These are phyloP conservation scores for Porites lutea DNA, from an alignment of 64 coral and sea anemone species.

Conservation along the genomic window DNA sequence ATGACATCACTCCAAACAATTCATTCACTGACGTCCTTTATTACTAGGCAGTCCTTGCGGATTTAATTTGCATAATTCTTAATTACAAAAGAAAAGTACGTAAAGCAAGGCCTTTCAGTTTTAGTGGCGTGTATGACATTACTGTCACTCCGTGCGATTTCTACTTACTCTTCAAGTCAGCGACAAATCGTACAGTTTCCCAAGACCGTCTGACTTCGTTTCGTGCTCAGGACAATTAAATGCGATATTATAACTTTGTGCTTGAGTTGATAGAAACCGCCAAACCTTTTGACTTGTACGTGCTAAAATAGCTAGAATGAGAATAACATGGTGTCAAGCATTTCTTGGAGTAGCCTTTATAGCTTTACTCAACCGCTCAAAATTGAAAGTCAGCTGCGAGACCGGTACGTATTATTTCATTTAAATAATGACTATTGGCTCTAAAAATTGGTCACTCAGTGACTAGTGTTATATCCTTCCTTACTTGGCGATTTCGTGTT, in stretches of 20 bases:
- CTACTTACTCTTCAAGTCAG: neutral
- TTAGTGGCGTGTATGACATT: neutral
- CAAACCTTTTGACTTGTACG: too few relatives aligned
- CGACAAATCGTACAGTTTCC: neutral
- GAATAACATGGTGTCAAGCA: too few relatives aligned
- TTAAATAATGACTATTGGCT: too few relatives aligned
- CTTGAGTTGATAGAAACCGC: too few relatives aligned
- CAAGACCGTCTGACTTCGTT: too few relatives aligned
- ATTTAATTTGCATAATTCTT: slow-evolving; percentile 32
- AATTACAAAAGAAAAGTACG: neutral
- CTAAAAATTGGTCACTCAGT: neutral
- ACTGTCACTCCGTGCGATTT: neutral
- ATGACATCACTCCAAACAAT: slow-evolving; percentile 7
- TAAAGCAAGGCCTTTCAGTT: neutral
- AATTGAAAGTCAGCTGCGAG: too few relatives aligned
- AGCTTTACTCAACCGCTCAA: too few relatives aligned
- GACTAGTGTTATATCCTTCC: neutral
- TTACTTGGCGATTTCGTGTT: neutral
- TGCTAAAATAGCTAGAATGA: neutral
- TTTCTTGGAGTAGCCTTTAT: too few relatives aligned
- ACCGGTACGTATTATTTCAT: too few relatives aligned
- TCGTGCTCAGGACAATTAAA: too few relatives aligned
- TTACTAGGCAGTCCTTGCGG: neutral
- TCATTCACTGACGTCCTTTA: neutral
- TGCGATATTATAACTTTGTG: too few relatives aligned